These are phyloP conservation scores for Solea senegalensis DNA, from an alignment of 2,113 vertebrate genomes.

Conservation along the genomic window DNA sequence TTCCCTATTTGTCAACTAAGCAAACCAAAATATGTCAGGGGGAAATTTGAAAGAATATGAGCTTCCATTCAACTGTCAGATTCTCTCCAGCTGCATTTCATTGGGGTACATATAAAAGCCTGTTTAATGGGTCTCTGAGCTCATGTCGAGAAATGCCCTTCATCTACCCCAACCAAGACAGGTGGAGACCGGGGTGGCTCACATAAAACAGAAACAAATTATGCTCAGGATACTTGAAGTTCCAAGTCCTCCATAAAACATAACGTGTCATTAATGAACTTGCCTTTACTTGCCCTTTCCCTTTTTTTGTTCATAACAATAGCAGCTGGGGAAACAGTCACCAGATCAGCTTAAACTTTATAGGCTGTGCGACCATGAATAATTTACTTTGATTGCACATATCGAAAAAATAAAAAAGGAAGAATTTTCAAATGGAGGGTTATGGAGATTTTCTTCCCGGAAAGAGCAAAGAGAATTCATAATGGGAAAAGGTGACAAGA, in stretches of 20 bases:
- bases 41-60: slow-evolving; percentile 26
- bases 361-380: slow-evolving; percentile 66
- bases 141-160: slow-evolving; percentile 74
- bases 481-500: slow-evolving; percentile 73
- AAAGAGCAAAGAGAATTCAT: slow-evolving; percentile 78
- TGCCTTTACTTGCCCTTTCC: slow-evolving; percentile 61
- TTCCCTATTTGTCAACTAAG: slow-evolving; percentile 23
- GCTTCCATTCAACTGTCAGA: slow-evolving; percentile 54
- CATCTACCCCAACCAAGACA: slow-evolving; percentile 61
- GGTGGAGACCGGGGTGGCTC: slow-evolving; percentile 71
- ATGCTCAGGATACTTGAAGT: slow-evolving; percentile 67
- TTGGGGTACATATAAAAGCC: slow-evolving; percentile 63
- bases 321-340: slow-evolving; percentile 66
- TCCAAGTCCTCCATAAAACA: slow-evolving; percentile 72
- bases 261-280: slow-evolving; percentile 73
- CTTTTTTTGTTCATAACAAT: slow-evolving; percentile 71
- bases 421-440: slow-evolving; percentile 49
- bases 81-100: slow-evolving; percentile 69
- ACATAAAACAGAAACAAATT: slow-evolving; percentile 77
- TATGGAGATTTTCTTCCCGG: slow-evolving; percentile 58
- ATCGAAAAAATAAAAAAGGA: slow-evolving; percentile 54
- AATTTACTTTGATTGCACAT: slow-evolving; percentile 73
- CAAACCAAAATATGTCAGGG: slow-evolving; percentile 3
- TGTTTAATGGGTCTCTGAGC: slow-evolving; percentile 70
- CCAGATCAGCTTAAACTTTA: slow-evolving; percentile 68